These are phyloP conservation scores for Poecilia picta DNA, from an alignment of 2,797 vertebrate genomes.

Conservation along the genomic window DNA sequence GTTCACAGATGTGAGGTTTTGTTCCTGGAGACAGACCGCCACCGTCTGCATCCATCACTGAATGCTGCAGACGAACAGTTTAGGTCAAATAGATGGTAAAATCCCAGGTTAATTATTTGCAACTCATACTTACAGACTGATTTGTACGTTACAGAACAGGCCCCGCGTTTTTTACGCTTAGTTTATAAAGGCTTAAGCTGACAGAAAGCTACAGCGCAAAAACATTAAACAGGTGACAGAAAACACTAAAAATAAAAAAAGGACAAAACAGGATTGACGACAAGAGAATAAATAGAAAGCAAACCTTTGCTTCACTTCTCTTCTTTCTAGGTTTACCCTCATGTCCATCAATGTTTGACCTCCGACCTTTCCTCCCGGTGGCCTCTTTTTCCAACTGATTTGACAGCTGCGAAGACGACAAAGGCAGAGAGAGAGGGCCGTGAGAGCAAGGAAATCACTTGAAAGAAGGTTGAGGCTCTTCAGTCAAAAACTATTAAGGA, in stretches of 20 bases:
- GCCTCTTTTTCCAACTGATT: constrained; percentile 87
- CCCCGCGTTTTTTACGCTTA: neutral
- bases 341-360: constrained; percentile 96
- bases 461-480: constrained; percentile 49
- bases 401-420: constrained; percentile 82
- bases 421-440: constrained; percentile 62
- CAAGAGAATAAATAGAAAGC: constrained; percentile 29
- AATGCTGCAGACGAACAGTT: constrained; percentile 58
- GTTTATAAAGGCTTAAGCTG: neutral
- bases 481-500: constrained; percentile 32
- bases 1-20: constrained; percentile 97
- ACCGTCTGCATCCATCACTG: constrained; percentile 88
- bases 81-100: neutral
- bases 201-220: neutral
- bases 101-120: neutral
- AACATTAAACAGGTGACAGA: neutral
- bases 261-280: neutral
- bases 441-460: constrained; percentile 60
- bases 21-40: constrained; percentile 87
- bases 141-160: neutral
- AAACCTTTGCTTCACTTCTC: constrained; percentile 88
- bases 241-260: neutral
- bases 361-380: constrained; percentile 91
- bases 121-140: neutral
- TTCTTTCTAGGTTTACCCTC: constrained; percentile 95